Conservation (phyloP, 2,113 vertebrate species). For the Oenanthe melanoleuca region DNA sequence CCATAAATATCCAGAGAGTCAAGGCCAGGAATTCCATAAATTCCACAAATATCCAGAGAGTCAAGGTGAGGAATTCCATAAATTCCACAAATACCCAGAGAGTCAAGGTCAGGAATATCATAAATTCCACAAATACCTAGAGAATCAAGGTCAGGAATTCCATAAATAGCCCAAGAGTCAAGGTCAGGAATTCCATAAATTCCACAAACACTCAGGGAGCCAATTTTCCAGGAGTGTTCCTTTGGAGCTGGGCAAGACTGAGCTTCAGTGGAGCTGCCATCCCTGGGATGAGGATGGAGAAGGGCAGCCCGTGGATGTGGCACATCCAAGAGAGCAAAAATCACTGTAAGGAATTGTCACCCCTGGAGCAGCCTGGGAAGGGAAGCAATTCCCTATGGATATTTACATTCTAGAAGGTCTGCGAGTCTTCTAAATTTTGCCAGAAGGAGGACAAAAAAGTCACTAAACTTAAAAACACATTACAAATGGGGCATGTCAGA, state of each 20-base stretch:
- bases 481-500: not conserved
- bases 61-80: too few species aligned
- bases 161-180: not conserved
- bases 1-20: too few species aligned
- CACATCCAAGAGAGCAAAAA: not conserved
- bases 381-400: not conserved
- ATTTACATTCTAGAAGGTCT: not conserved
- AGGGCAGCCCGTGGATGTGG: not conserved
- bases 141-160: not conserved
- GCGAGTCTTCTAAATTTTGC: not conserved
- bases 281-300: not conserved
- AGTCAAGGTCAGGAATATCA: not conserved
- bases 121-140: not conserved
- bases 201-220: not conserved
- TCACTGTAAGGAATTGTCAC: rapidly evolving
- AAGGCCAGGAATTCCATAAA: too few species aligned
- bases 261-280: slow-evolving; percentile 5
- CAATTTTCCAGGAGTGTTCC: not conserved
- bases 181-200: too few species aligned
- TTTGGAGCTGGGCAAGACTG: not conserved
- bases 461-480: not conserved
- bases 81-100: too few species aligned
- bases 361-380: not conserved
- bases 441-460: not conserved
- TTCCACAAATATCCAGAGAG: too few species aligned